A percentile compares a stretch with the other conserved stretches of the same genome.
Evolutionary conservation across 2,888 invertebrate genomes (phyloP).

Genomic region (Leptarthrus brevirostris): DNA sequence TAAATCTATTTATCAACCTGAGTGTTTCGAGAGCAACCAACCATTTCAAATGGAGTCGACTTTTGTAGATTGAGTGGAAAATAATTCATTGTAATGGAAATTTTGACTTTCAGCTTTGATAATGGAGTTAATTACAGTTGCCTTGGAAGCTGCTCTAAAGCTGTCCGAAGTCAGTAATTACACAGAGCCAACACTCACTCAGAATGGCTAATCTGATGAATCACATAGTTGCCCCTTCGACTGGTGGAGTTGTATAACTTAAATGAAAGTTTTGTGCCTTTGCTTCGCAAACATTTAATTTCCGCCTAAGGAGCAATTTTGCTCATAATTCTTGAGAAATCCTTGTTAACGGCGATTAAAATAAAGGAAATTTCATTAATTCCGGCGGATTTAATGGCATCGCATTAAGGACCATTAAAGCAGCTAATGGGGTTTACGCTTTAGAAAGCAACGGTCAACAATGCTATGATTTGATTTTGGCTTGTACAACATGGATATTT

Average conservation of each 20-base stretch:
- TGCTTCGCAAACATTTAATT: constrained; percentile 2
- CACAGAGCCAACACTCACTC: not conserved
- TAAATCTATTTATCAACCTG: too few species aligned
- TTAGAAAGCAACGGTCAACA: too few species aligned
- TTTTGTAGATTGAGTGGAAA: too few species aligned
- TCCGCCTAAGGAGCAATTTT: constrained; percentile 5
- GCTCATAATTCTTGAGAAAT: constrained; percentile 3
- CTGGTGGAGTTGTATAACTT: not conserved
- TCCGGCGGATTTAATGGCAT: not conserved
- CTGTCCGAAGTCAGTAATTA: not conserved
- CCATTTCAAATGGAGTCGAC: too few species aligned
- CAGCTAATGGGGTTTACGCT: not conserved
- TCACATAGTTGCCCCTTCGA: too few species aligned
- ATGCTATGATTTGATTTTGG: too few species aligned
- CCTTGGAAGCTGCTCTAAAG: not conserved
- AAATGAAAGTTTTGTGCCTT: not conserved
- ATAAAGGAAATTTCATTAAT: not conserved
- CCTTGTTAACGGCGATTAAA: constrained; percentile 3
- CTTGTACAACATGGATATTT: too few species aligned
- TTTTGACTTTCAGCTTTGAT: not conserved
- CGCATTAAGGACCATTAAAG: not conserved
- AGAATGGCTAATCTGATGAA: not conserved
- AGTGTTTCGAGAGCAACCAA: too few species aligned
- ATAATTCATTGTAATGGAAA: not conserved
- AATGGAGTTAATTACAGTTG: not conserved